Evolutionary conservation across 2,113 vertebrate genomes (phyloP).

Genomic region (Nibea coibor): DNA sequence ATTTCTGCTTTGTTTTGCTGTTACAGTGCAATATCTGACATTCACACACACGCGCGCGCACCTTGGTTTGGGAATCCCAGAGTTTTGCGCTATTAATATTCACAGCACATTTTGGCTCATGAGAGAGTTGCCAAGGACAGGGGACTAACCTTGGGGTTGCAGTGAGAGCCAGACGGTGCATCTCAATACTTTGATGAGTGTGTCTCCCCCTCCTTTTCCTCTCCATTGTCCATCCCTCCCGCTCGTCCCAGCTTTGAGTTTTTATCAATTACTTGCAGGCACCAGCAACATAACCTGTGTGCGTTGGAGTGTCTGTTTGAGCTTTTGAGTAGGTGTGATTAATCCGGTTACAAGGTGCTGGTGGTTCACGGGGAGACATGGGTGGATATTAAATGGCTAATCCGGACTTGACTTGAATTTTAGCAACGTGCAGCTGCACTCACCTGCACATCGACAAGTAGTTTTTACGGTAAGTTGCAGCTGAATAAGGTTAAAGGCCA

Average conservation of each 20-base stretch:
- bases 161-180: conserved; percentile 48
- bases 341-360: conserved; percentile 51
- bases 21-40: background rate
- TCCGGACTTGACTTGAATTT: conserved; percentile 22
- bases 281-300: conserved; percentile 27
- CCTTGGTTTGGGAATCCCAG: conserved; percentile 44
- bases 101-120: conserved; percentile 58
- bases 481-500: background rate
- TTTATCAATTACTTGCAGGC: conserved; percentile 53
- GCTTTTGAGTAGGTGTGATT: conserved; percentile 36
- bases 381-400: conserved; percentile 43
- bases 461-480: background rate
- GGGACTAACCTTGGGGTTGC: conserved; percentile 68
- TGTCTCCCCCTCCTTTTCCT: background rate
- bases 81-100: conserved; percentile 67
- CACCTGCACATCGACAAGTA: conserved; percentile 3
- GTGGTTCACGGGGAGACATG: conserved; percentile 18
- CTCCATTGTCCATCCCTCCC: background rate
- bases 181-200: conserved; percentile 42
- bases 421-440: background rate
- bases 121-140: conserved; percentile 62
- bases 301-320: conserved; percentile 12
- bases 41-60: conserved; percentile 4
- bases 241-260: background rate
- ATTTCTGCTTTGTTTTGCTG: background rate